phyloP scores from a whole-genome alignment of 2,888 invertebrate species.

The Pyrgus malvae region DNA sequence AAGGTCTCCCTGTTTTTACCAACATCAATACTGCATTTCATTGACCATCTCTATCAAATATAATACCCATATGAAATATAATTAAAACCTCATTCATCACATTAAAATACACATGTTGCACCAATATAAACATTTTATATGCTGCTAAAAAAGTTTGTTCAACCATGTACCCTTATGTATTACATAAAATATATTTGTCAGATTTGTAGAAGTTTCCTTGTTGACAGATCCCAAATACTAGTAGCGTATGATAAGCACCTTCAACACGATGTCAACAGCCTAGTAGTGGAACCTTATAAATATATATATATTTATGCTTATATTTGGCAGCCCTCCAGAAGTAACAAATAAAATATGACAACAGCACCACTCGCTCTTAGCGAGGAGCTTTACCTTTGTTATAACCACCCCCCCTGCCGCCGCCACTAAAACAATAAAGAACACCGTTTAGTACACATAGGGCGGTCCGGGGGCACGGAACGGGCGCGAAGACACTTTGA shows the following conservation, averaged over 20 bases:
- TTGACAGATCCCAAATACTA: too few species aligned
- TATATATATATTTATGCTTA: constrained; percentile 32
- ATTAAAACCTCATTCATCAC: too few species aligned
- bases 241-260: neutral
- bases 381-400: constrained; percentile 97
- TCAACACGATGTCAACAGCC: constrained; percentile 49
- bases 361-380: constrained; percentile 88
- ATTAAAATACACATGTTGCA: too few species aligned
- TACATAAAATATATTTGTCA: too few species aligned
- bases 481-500: constrained; percentile 80
- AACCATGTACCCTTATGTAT: too few species aligned
- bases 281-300: constrained; percentile 39
- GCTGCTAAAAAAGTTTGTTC: too few species aligned
- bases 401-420: constrained; percentile 96
- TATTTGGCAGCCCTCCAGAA: constrained; percentile 78
- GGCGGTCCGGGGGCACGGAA: constrained; percentile 82
- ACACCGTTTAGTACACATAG: constrained; percentile 87
- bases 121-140: too few species aligned
- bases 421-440: constrained; percentile 96
- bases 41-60: too few species aligned
- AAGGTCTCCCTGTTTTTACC: too few species aligned
- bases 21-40: too few species aligned
- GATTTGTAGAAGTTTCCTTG: too few species aligned
- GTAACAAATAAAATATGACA: constrained; percentile 82
- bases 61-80: too few species aligned